Conservation (phyloP, 2,888 invertebrate species). For the Hyposoter dolosus region DNA sequence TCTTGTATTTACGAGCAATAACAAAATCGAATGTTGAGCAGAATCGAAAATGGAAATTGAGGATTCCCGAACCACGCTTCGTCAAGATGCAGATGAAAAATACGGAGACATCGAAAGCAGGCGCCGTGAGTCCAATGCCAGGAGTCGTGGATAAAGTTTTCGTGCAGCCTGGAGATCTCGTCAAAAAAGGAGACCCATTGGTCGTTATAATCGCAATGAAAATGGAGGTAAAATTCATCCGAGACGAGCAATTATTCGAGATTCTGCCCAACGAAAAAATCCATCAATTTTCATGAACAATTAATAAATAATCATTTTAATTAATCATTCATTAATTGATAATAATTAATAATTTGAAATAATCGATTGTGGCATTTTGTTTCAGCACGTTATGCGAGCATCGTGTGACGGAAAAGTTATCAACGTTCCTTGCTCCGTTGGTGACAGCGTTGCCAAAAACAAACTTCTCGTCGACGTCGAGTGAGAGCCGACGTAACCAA, state of each 20-base stretch:
- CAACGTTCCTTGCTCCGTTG: constrained; percentile 89
- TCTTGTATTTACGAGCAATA: background rate
- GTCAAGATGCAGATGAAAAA: constrained; percentile 84
- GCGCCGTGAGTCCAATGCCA: constrained; percentile 96
- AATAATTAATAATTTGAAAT: background rate
- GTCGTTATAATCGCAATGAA: constrained; percentile 99
- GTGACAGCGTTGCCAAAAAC: constrained; percentile 94
- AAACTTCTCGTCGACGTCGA: constrained; percentile 82
- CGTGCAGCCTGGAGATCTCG: constrained; percentile 92
- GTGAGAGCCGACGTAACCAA: background rate
- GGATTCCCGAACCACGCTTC: constrained; percentile 88
- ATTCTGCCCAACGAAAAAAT: background rate
- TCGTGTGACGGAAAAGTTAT: constrained; percentile 92
- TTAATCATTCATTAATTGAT: background rate
- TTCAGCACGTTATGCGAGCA: constrained; percentile 94
- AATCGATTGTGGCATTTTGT: constrained; percentile 67
- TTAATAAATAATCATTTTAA: background rate
- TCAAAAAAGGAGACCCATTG: constrained; percentile 95
- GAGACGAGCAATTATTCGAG: background rate
- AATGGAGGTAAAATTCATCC: constrained; percentile 91
- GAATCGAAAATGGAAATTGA: constrained; percentile 89
- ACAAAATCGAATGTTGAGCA: constrained; percentile 78
- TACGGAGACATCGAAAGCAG: constrained; percentile 84
- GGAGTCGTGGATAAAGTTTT: constrained; percentile 97
- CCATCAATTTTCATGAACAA: background rate